Conservation (phyloP, 2,797 vertebrate genomes). For the Vireo griseus region DNA sequence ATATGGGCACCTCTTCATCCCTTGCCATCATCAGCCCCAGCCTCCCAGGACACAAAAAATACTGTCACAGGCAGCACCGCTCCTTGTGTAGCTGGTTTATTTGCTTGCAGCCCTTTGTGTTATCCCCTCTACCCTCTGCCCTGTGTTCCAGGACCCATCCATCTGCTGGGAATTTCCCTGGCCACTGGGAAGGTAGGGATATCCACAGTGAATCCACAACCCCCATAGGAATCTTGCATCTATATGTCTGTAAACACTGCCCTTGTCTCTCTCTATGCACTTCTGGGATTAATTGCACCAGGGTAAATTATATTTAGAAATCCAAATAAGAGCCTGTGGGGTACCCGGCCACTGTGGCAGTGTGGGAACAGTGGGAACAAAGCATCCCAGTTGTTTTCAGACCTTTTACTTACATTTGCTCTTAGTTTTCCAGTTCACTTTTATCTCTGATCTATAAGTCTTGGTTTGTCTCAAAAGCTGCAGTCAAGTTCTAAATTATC, state of each 20-base stretch:
- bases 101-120: background rate
- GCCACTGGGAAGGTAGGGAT: background rate
- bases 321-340: background rate
- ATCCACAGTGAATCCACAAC: background rate
- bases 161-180: background rate
- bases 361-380: background rate
- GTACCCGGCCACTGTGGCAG: background rate
- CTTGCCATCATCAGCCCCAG: background rate
- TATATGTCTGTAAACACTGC: background rate
- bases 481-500: background rate
- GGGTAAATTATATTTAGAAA: slow-evolving; percentile 26
- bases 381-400: background rate
- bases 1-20: background rate
- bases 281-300: background rate
- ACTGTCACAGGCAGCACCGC: background rate
- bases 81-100: background rate
- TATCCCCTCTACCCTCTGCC: background rate
- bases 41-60: background rate
- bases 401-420: background rate
- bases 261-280: background rate
- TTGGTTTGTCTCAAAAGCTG: background rate
- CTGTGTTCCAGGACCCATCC: background rate
- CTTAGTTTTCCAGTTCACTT: background rate
- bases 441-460: background rate
- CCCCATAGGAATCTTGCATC: background rate